Evolutionary conservation across 1,140 invertebrate species (phyloP), one percentile per base, ranked within the genome.

Genomic region (Amyelois transitella): DNA sequence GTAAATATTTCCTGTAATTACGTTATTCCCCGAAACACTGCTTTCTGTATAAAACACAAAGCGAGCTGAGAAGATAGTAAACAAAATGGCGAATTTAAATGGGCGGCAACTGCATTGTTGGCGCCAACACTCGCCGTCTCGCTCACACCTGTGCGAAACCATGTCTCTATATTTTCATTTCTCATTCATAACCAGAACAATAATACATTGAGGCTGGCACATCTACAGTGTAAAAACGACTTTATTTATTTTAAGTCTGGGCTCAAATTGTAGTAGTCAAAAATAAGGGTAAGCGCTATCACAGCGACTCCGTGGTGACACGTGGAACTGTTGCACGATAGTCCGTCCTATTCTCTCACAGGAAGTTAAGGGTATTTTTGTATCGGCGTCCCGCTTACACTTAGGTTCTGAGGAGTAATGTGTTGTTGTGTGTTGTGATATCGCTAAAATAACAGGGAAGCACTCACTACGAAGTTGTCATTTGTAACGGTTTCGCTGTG

Each of bases 21-120:
- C 67, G 75, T 82, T 81, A 79, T 75, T 73, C 74, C 69, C 62
- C 62, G 75, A 81, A 82, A 82, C 77, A 85, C 58, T 76, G 72
- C 80, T 82, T 81, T 77, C 73, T 65, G 62, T 63, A 60, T 60
- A 62, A 60, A 62, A 64, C 62, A 64, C 58, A 67, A 75, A 58
- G 62, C 72, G 51, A 59, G 62, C 58, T 51, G 61, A 66, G 73
- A 81, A 83, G 83, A 86, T 80, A 77, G 75, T 83, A 75, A 79
- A 86, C 84, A 87, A 87, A 83, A 87, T 87, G 84, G 84, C 84
- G 84, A 81, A 86, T 87, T 87, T 86, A 87, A 87, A 87, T 87
- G 84, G 84, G 84, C 84, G 84, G 76, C 75, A 74, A 83, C 84
- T 77, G 73, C 75, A 84, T 84, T 81, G 80, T 84, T 71, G 68